These are phyloP conservation scores for Rhyacophila evoluta DNA, from an alignment of 2,888 invertebrate species.

Conservation along the genomic window DNA sequence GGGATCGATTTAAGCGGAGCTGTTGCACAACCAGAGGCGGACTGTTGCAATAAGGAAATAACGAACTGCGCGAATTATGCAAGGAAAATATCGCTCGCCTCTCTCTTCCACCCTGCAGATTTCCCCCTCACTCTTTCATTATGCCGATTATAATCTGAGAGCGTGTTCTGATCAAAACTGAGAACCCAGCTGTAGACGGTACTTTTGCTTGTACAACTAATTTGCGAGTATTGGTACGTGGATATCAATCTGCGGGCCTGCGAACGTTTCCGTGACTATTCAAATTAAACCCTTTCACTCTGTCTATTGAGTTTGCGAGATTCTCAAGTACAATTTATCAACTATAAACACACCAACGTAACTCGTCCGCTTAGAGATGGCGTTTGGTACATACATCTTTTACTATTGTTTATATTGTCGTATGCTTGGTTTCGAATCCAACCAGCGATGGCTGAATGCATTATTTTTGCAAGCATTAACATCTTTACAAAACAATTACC, in stretches of 20 bases:
- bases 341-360: too few relatives aligned
- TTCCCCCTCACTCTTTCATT: conserved; percentile 28
- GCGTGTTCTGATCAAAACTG: conserved; percentile 36
- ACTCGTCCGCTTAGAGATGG: too few relatives aligned
- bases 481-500: too few relatives aligned
- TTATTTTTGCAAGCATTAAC: too few relatives aligned
- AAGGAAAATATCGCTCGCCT: conserved; percentile 32
- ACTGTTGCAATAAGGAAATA: conserved; percentile 48
- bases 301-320: neutral
- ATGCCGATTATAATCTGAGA: conserved; percentile 42
- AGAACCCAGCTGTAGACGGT: neutral
- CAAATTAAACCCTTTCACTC: conserved; percentile 13
- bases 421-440: too few relatives aligned
- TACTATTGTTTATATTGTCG: too few relatives aligned
- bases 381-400: too few relatives aligned
- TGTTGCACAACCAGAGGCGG: conserved; percentile 37
- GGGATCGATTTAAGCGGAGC: conserved; percentile 37
- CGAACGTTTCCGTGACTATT: neutral
- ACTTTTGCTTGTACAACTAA: neutral
- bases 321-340: too few relatives aligned
- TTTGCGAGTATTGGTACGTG: neutral
- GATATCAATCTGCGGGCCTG: conserved; percentile 1
- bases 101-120: conserved; percentile 30
- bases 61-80: conserved; percentile 37
- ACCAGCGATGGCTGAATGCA: too few relatives aligned